Evolutionary conservation across 2,113 vertebrate species (phyloP), one percentile per base, ranked within the genome.

Genomic region (Calidris pugnax): DNA sequence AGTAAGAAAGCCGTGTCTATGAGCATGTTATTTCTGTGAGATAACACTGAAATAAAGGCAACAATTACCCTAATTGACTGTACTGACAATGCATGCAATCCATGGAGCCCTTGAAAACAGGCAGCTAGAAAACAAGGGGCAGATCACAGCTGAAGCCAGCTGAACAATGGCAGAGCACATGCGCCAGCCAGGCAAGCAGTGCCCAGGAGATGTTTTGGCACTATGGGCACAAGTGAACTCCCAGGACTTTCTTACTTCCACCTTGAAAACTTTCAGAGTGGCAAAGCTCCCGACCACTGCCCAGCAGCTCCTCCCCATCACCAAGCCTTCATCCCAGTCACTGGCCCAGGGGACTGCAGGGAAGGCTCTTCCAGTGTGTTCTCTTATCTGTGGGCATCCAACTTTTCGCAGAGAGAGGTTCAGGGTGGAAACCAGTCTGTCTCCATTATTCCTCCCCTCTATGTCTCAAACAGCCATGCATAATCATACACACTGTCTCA

Each of bases 21-120:
- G 18, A 91, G 45, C 51, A 41, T 74, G 67, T 79, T 87, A 75
- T 81, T 96, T 97, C 86, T 87, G 48, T 48, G 77, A 96, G 66
- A 95, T 80, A 91, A 68, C 77, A 60, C 72, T 41, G 76, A 90
- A 95, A 90, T 68, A 92, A 81, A 35, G 62, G 80, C 73, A 90
- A 86, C 83, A 82, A 95, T 95, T 91, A 53, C 83, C 57, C 80
- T 96, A 88, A 95, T 71, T 94, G 90, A 47, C 73, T 93, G 32
- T 76, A 69, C 56, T 82, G 87, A 94, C 87, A 94, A 87, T 68
- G 87, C 87, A 20, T 18, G 43, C 83, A 92, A 92, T 95, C 77
- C 88, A 89, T 6, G 1, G 45, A 85, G 77, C 55, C 37, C 75
- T 94, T 80, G 84, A 93, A 93, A 95, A 89, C 2, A 81, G 75